These are phyloP conservation scores for Hemibagrus guttatus DNA, from an alignment of 2,797 vertebrate genomes.

Conservation along the genomic window DNA sequence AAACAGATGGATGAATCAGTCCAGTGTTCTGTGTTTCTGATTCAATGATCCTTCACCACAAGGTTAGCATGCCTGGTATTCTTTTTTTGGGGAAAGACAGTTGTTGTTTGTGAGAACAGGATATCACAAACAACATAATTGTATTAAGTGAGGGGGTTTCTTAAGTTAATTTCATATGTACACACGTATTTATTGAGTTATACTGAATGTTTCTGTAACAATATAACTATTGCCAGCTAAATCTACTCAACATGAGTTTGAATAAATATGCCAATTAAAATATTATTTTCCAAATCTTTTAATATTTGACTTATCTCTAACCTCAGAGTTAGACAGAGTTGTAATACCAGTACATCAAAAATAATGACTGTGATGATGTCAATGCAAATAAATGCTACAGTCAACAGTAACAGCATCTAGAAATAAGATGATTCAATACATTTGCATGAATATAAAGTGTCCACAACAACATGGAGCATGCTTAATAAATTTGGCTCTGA, in stretches of 20 bases:
- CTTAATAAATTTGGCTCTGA: neutral
- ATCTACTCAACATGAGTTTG: neutral
- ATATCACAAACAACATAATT: slow-evolving; percentile 41
- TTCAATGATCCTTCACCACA: slow-evolving; percentile 35
- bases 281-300: neutral
- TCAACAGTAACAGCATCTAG: neutral
- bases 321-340: too few species aligned
- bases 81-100: neutral
- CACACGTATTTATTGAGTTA: neutral
- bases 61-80: slow-evolving; percentile 44
- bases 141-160: neutral
- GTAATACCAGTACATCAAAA: neutral
- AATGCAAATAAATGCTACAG: neutral
- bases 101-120: slow-evolving; percentile 23
- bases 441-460: neutral
- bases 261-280: neutral
- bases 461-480: neutral
- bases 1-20: slow-evolving; percentile 48
- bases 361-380: neutral
- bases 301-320: neutral
- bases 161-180: neutral
- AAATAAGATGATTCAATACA: neutral
- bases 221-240: neutral
- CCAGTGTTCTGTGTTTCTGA: slow-evolving; percentile 40
- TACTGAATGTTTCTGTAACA: neutral